Conservation (phyloP, 1,140 invertebrate species). For the Caenorhabditis tropicalis region DNA sequence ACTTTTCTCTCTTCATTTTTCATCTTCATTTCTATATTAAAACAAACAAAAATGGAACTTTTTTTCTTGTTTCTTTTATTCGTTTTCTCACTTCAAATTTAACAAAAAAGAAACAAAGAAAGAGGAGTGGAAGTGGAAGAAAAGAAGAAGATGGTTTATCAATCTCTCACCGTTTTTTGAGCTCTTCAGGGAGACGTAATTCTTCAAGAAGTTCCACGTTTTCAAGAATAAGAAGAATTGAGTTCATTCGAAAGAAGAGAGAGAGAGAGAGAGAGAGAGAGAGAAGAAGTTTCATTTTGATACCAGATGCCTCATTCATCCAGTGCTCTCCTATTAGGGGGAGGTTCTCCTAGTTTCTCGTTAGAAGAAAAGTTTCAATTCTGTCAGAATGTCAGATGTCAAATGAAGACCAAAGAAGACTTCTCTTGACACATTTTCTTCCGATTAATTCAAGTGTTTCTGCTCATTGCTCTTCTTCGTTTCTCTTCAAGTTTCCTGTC, state of each 20-base stretch:
- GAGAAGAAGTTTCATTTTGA: no score
- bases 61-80: not conserved
- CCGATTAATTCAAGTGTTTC: constrained; percentile 38
- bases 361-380: not conserved
- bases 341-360: no score
- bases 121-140: not conserved
- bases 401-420: constrained; percentile 27
- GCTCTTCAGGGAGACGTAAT: constrained; percentile 23
- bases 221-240: not conserved
- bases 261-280: no score
- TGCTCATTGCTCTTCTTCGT: constrained; percentile 11
- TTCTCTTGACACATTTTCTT: constrained; percentile 23
- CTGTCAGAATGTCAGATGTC: constrained; percentile 26
- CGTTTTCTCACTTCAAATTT: constrained; percentile 5
- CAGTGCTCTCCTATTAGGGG: no score
- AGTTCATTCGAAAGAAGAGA: not conserved
- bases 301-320: no score
- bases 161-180: constrained; percentile 40
- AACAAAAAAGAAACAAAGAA: not conserved
- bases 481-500: not conserved
- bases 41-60: not conserved
- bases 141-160: constrained; percentile 13
- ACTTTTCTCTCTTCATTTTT: not conserved
- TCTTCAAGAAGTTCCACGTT: not conserved
- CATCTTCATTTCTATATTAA: not conserved